Conservation (phyloP, 2,113 vertebrate genomes). For the Boulengeromyrus knoepffleri region DNA sequence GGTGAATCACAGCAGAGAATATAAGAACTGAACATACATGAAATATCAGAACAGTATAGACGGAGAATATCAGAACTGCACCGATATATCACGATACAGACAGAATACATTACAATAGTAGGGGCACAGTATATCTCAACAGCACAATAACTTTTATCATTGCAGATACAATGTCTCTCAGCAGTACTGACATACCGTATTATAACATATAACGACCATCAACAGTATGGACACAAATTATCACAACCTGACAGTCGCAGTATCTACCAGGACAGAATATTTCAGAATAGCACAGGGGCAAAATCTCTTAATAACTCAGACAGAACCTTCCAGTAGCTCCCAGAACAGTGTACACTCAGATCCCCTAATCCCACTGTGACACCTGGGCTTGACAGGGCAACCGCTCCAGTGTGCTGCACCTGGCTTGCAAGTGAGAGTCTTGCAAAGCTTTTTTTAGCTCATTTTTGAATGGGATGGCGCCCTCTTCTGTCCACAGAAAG, state of each 20-base stretch:
- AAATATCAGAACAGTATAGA: not conserved
- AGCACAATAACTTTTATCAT: not conserved
- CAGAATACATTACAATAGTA: not conserved
- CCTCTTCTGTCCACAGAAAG: slow-evolving; percentile 9
- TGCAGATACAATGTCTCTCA: not conserved
- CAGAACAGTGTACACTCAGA: not conserved
- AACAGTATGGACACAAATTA: not conserved
- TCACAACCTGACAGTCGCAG: not conserved
- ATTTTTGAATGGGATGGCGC: not conserved
- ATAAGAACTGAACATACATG: not conserved
- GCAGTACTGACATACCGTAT: not conserved
- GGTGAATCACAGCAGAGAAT: not conserved
- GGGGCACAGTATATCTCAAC: not conserved
- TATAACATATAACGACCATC: not conserved
- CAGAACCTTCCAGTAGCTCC: not conserved
- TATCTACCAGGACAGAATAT: not conserved
- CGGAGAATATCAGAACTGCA: not conserved
- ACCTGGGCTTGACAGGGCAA: not conserved
- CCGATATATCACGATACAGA: not conserved
- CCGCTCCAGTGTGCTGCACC: not conserved
- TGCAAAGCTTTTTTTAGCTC: not conserved
- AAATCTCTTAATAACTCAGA: not conserved
- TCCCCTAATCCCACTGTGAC: not conserved
- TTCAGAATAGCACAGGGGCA: not conserved
- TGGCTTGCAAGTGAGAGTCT: not conserved